Percentiles rank a stretch among this genome's conserved stretches.
phyloP scores from a whole-genome alignment of 2,888 invertebrate genomes.

The Heliconius aoede region DNA sequence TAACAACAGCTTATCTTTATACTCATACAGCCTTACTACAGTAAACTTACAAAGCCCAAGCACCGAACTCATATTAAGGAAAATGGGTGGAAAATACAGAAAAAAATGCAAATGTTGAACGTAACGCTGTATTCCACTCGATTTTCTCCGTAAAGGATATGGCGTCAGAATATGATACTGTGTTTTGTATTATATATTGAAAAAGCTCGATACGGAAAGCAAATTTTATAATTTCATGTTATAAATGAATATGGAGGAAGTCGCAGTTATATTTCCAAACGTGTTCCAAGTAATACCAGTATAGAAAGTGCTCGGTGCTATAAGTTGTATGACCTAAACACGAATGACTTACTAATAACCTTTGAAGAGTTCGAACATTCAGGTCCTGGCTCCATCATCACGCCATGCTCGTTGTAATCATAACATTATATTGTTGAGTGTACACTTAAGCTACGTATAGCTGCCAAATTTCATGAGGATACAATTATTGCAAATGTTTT shows the following conservation, averaged over 20 bases:
- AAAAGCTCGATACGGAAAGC: not conserved
- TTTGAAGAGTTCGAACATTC: too few species aligned
- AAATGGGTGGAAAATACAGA: not conserved
- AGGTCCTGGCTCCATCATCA: too few species aligned
- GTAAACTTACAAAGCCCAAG: not conserved
- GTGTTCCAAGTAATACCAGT: too few species aligned
- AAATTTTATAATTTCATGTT: not conserved
- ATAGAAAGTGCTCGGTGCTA: too few species aligned
- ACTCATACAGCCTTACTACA: not conserved
- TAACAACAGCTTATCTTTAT: not conserved
- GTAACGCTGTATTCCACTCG: conserved; percentile 12
- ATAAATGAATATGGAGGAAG: not conserved
- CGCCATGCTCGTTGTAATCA: too few species aligned
- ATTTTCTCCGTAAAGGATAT: conserved; percentile 3
- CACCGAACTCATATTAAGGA: not conserved
- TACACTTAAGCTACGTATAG: too few species aligned
- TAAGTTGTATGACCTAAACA: too few species aligned
- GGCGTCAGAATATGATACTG: not conserved
- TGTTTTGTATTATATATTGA: conserved; percentile 8
- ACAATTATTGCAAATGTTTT: too few species aligned
- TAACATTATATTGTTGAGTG: too few species aligned
- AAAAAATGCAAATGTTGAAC: conserved; percentile 9
- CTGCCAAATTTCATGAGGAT: too few species aligned
- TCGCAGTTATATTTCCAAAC: not conserved
- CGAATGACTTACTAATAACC: too few species aligned